Evolutionary conservation across 2,888 invertebrate genomes (phyloP).

Genomic region (Coenonympha glycerion): DNA sequence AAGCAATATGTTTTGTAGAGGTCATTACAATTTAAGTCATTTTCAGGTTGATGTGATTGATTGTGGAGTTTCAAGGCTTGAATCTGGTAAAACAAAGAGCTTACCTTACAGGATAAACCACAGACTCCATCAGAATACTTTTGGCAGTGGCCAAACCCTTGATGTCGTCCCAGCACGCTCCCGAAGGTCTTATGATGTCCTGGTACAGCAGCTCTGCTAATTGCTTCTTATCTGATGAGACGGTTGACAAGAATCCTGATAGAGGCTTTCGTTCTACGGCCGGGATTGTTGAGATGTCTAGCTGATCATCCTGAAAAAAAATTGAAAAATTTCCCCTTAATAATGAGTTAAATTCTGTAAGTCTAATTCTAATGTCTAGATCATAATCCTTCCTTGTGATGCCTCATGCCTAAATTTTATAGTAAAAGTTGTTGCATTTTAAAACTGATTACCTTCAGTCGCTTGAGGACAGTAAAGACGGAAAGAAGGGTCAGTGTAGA

Average conservation of each 20-base stretch:
- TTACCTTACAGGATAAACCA: constrained; percentile 82
- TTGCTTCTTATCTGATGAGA: constrained; percentile 77
- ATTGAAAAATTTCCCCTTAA: neutral
- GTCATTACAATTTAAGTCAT: too few relatives aligned
- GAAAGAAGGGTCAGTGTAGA: too few relatives aligned
- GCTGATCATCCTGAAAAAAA: constrained; percentile 34
- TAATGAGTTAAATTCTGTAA: too few relatives aligned
- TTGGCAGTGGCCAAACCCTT: constrained; percentile 82
- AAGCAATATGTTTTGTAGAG: too few relatives aligned
- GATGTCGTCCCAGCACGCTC: constrained; percentile 87
- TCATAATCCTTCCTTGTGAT: too few relatives aligned
- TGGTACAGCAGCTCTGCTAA: constrained; percentile 80
- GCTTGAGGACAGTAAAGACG: too few relatives aligned
- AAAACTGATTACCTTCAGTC: too few relatives aligned
- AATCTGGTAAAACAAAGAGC: constrained; percentile 9
- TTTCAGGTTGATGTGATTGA: too few relatives aligned
- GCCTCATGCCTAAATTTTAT: too few relatives aligned
- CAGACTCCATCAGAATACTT: constrained; percentile 87
- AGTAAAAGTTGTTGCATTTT: too few relatives aligned
- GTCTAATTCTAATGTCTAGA: too few relatives aligned
- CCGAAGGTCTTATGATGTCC: constrained; percentile 78
- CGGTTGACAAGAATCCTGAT: constrained; percentile 41
- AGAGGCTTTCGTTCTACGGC: constrained; percentile 51
- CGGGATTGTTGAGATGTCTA: constrained; percentile 33
- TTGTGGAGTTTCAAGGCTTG: too few relatives aligned